These are phyloP conservation scores for Diaphora mendica DNA, from an alignment of 2,888 invertebrate species.

Conservation along the genomic window DNA sequence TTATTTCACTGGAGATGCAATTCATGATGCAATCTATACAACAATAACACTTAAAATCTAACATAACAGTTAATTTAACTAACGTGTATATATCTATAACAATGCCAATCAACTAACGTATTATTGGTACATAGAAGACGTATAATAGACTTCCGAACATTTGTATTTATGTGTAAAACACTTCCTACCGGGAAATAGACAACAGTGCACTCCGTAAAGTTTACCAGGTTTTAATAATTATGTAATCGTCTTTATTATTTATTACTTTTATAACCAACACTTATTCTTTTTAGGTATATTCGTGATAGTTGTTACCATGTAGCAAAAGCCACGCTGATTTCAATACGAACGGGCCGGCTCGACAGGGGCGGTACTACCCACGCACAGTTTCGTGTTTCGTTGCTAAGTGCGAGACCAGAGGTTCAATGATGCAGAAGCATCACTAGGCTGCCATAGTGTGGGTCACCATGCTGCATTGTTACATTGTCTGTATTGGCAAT, in stretches of 20 bases:
- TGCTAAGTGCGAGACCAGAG: too few species aligned
- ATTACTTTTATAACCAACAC: not conserved
- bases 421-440: too few species aligned
- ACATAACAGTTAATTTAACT: not conserved
- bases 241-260: not conserved
- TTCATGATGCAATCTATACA: not conserved
- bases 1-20: not conserved
- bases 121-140: not conserved
- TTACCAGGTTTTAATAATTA: constrained; percentile 5
- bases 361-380: too few species aligned
- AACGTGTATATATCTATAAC: constrained; percentile 8
- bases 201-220: not conserved
- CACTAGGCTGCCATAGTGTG: too few species aligned
- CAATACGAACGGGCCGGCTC: too few species aligned
- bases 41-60: constrained; percentile 5
- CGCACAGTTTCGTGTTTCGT: too few species aligned
- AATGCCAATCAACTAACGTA: not conserved
- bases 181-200: constrained; percentile 15
- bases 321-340: not conserved
- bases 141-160: not conserved
- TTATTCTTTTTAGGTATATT: not conserved
- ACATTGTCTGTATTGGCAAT: too few species aligned
- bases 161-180: constrained; percentile 4
- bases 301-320: not conserved
- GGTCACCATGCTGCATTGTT: too few species aligned